Evolutionary conservation across 2,797 vertebrate species (phyloP).

Genomic region (Sphenopsis melanotis): DNA sequence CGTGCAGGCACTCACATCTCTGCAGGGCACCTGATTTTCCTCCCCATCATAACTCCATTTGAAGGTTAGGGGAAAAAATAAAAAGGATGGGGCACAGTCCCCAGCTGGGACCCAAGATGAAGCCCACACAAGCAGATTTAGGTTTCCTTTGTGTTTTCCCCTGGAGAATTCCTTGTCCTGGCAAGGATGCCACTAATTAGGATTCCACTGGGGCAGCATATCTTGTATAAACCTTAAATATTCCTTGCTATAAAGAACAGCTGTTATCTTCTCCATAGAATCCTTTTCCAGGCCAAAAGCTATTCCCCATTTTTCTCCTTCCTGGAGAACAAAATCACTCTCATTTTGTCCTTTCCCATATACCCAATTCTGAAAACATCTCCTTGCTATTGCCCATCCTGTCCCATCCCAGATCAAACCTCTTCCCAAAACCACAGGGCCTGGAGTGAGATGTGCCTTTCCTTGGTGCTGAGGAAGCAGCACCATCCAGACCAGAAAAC

Average conservation of each 20-base stretch:
- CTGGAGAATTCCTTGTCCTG: not conserved
- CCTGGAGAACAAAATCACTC: not conserved
- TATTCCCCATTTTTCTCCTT: not conserved
- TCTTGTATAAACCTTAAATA: not conserved
- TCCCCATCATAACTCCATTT: not conserved
- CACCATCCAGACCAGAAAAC: not conserved
- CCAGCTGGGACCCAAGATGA: not conserved
- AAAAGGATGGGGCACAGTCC: too few relatives aligned
- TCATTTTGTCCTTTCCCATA: not conserved
- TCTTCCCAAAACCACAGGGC: not conserved
- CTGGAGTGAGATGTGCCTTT: not conserved
- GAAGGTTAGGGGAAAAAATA: not conserved
- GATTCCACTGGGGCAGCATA: not conserved
- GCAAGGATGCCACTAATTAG: not conserved
- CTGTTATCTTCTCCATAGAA: not conserved
- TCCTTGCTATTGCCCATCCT: not conserved
- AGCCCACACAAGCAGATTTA: not conserved
- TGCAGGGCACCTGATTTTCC: not conserved
- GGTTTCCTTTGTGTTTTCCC: not conserved
- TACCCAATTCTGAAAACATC: not conserved
- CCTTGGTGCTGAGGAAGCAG: not conserved
- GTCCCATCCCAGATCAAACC: not conserved
- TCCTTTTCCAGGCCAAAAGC: not conserved
- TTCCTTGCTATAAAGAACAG: not conserved
- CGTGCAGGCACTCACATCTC: not conserved